Percentiles rank a stretch among this genome's conserved stretches.
Evolutionary conservation across 2,113 vertebrate species (phyloP).

Genomic region (Penelope pileata): DNA sequence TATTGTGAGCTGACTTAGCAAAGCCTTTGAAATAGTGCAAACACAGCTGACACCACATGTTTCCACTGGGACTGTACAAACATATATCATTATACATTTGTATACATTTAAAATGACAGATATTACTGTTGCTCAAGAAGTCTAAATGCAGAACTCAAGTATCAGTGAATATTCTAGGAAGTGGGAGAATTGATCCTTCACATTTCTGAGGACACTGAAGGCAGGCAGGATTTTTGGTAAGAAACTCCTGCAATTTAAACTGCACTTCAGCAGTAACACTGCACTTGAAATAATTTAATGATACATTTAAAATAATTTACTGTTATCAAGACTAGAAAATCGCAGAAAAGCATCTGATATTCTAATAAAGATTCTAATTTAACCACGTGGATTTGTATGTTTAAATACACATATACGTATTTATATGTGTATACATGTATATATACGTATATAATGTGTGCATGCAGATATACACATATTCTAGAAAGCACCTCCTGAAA

Average conservation of each 20-base stretch:
- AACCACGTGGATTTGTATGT: not conserved
- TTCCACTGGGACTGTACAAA: slow-evolving; percentile 49
- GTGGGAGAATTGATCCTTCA: not conserved
- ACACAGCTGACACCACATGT: slow-evolving; percentile 50
- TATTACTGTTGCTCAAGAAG: slow-evolving; percentile 36
- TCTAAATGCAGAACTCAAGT: slow-evolving; percentile 25
- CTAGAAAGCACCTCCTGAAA: not conserved
- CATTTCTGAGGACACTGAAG: not conserved
- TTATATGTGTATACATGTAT: too few relatives aligned
- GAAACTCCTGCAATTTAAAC: not conserved
- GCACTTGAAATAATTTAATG: not conserved
- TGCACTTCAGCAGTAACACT: not conserved
- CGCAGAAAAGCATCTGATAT: not conserved
- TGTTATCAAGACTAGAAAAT: not conserved
- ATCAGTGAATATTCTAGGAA: not conserved
- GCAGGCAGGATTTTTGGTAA: not conserved
- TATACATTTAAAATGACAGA: slow-evolving; percentile 68
- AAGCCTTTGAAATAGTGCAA: slow-evolving; percentile 36
- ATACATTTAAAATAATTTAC: not conserved
- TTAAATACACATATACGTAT: not conserved
- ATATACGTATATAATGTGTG: not conserved
- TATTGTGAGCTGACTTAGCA: slow-evolving; percentile 66
- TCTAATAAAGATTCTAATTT: not conserved
- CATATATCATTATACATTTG: slow-evolving; percentile 59
- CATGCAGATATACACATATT: not conserved